Evolutionary conservation across 2,113 vertebrate genomes (phyloP).

Genomic region (Cyphomyrus plagiostoma): DNA sequence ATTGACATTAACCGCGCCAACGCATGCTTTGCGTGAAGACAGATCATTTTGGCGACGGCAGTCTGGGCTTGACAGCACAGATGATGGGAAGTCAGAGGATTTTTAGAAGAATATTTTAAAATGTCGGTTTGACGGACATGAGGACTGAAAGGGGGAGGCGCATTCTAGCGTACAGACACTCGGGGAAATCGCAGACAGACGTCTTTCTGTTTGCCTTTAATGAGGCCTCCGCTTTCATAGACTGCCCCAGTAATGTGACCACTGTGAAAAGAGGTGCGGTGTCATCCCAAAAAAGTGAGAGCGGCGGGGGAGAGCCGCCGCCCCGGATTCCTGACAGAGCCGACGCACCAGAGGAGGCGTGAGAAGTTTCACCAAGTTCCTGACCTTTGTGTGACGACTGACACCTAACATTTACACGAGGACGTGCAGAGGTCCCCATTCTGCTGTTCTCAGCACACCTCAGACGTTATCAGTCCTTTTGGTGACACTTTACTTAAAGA

Average conservation of each 20-base stretch:
- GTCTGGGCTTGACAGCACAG: background rate
- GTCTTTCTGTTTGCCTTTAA: background rate
- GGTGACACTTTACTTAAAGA: too few relatives aligned
- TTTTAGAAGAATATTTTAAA: background rate
- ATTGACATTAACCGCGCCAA: background rate
- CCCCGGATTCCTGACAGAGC: background rate
- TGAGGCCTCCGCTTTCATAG: background rate
- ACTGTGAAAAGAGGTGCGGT: background rate
- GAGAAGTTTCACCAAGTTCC: background rate
- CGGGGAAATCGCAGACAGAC: background rate
- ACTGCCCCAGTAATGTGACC: background rate
- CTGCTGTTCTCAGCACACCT: background rate
- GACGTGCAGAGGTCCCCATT: background rate
- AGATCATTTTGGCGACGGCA: background rate
- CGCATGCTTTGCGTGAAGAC: background rate
- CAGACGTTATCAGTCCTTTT: background rate
- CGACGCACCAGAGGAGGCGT: background rate
- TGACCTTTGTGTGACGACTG: background rate
- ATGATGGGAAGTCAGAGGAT: background rate
- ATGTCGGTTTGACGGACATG: background rate
- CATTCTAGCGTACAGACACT: background rate
- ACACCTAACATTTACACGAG: slow-evolving; percentile 4
- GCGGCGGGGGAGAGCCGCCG: background rate
- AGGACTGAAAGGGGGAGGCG: too few relatives aligned
- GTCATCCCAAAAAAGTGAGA: background rate